Percentiles rank a stretch among this genome's conserved stretches.
Evolutionary conservation across 2,113 vertebrate genomes (phyloP).

Genomic region (Cinclus cinclus): DNA sequence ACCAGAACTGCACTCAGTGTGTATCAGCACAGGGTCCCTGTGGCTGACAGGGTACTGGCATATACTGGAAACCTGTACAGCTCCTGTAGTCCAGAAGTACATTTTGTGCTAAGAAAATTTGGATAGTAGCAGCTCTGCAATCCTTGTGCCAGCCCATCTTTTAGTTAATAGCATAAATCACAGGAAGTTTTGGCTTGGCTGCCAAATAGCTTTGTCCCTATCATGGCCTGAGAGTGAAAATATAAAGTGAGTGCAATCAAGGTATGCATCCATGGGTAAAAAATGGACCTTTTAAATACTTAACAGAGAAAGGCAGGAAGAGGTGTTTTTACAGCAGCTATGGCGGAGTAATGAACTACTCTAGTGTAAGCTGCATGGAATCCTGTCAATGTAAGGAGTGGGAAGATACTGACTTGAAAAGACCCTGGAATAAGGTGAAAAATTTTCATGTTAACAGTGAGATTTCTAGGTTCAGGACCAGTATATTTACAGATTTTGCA

Average conservation of each 20-base stretch:
- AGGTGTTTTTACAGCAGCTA: neutral
- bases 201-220: neutral
- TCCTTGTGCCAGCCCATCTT: neutral
- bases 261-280: neutral
- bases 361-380: neutral
- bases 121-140: neutral
- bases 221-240: neutral
- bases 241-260: neutral
- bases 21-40: neutral
- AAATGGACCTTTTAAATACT: neutral
- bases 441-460: neutral
- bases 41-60: neutral
- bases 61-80: neutral
- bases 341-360: neutral
- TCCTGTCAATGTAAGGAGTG: neutral
- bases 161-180: neutral
- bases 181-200: neutral
- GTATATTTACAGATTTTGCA: neutral
- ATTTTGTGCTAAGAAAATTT: neutral
- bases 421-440: neutral
- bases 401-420: neutral
- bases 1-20: neutral
- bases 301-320: neutral
- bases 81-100: neutral
- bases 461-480: neutral